phyloP scores from a whole-genome alignment of 2,797 vertebrate genomes.

The Eospalax fontanierii region DNA sequence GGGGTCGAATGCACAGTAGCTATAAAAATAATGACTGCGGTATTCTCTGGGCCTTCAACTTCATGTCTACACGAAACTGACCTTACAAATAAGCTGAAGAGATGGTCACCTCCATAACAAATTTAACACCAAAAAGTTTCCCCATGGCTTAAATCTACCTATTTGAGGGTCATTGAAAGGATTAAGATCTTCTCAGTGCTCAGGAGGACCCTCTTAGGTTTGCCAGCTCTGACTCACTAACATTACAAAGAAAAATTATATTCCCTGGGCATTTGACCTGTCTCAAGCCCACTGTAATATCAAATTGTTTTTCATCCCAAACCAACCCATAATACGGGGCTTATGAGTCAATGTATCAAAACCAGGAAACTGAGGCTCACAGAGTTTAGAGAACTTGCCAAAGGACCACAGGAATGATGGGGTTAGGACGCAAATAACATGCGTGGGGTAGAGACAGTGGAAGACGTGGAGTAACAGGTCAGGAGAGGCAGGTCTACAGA shows the following conservation, averaged over 20 bases:
- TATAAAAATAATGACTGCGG: neutral
- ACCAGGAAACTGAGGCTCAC: neutral
- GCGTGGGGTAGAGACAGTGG: too few relatives aligned
- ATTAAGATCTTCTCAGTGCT: neutral
- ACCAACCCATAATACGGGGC: neutral
- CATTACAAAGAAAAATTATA: neutral
- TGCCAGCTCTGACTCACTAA: neutral
- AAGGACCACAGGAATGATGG: neutral
- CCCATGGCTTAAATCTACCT: neutral
- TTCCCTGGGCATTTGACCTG: neutral
- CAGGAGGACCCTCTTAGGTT: neutral
- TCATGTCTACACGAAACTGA: neutral
- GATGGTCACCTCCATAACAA: neutral
- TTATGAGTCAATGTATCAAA: slow-evolving; percentile 36
- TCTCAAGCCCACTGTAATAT: neutral
- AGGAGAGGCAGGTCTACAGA: neutral
- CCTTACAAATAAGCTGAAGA: neutral
- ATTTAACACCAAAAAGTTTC: slow-evolving; percentile 38
- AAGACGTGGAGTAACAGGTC: neutral
- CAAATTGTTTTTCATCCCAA: slow-evolving; percentile 44
- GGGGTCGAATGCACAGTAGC: neutral
- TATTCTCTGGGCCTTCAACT: neutral
- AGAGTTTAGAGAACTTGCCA: neutral
- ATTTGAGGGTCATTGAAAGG: neutral
- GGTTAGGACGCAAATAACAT: neutral